A percentile compares a stretch with the other conserved stretches of the same genome.
Conservation (phyloP, 2,888 invertebrate genomes). For the Amphipyra tragopoginis region DNA sequence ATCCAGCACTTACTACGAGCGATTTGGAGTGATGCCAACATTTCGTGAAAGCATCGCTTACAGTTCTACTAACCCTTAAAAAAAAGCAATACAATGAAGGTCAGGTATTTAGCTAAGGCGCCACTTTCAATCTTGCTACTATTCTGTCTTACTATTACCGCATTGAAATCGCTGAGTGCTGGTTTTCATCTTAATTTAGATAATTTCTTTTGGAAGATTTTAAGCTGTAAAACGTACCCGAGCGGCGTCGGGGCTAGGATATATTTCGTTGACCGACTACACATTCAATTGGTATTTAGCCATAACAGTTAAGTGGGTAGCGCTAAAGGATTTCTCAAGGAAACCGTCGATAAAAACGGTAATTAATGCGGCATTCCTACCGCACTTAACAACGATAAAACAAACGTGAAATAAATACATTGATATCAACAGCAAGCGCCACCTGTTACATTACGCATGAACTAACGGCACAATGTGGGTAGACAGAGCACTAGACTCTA, state of each 20-base stretch:
- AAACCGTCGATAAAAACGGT: slow-evolving; percentile 14
- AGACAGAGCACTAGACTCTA: not conserved
- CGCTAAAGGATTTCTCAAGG: not conserved
- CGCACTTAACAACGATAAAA: slow-evolving; percentile 11
- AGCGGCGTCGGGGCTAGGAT: no score
- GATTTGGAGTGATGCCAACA: slow-evolving; percentile 37
- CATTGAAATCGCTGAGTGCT: no score
- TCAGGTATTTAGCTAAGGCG: no score
- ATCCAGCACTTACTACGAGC: slow-evolving; percentile 10
- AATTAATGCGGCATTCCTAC: slow-evolving; percentile 17
- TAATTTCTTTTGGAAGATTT: no score
- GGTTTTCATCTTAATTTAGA: no score
- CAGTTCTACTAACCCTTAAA: slow-evolving; percentile 6
- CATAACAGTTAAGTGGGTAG: not conserved
- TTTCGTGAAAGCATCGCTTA: slow-evolving; percentile 22
- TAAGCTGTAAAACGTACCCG: no score
- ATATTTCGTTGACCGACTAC: no score
- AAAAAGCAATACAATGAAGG: slow-evolving; percentile 2
- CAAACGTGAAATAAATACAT: slow-evolving; percentile 11
- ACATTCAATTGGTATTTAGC: no score
- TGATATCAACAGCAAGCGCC: slow-evolving; percentile 9
- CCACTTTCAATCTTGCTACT: no score
- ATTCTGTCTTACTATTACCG: no score
- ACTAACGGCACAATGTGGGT: slow-evolving; percentile 3
- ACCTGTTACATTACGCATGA: slow-evolving; percentile 20